Evolutionary conservation across 2,797 vertebrate genomes (phyloP), one percentile per base, ranked within the genome.

Genomic region (Coracias cyanogaster): DNA sequence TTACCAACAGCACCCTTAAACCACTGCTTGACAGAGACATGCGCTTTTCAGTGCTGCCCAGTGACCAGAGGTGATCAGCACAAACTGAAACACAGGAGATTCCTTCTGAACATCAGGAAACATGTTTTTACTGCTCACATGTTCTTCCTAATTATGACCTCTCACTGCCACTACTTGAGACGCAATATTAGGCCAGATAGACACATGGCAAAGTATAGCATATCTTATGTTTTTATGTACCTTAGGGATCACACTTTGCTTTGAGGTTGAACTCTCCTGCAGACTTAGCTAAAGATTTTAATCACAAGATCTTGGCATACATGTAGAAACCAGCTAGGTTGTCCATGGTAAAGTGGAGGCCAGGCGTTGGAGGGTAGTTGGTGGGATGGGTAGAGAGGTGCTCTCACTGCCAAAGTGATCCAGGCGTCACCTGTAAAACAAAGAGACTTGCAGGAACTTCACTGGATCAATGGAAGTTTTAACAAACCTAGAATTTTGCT

Each of bases 401-500:
- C 8, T 58, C 33, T n/a, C 31, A 57, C 20, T 58, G 43, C 17
- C 39, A 79, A 37, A 89, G 60, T 31, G 31, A 57, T 76, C 4
- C 28, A 51, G 11, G 9, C 2, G 2, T 15, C 62, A 79, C 49
- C 31, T 61, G 12, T 24, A 83, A 78, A 93, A 51, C 18, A 29
- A 66, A 19, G 9, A 77, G 41, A 89, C 10, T 25, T 33, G 10
- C 26, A 79, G 41, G 29, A 89, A 20, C 19, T 37, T 66, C 41
- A 31, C 3, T 43, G 52, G 35, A 57, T 82, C 52, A 67, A 35
- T 43, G 39, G 73, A 82, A 93, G 62, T 61, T 71, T 80, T 62
- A 55, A 67, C 33, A 82, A 90, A 82, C 22, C 28, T 57, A 57
- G 25, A 91, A 48, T 90, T 91, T 86, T 86, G 55, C 58, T 8